Evolutionary conservation across 2,888 invertebrate species (phyloP).

Genomic region (Iphiclides podalirius): DNA sequence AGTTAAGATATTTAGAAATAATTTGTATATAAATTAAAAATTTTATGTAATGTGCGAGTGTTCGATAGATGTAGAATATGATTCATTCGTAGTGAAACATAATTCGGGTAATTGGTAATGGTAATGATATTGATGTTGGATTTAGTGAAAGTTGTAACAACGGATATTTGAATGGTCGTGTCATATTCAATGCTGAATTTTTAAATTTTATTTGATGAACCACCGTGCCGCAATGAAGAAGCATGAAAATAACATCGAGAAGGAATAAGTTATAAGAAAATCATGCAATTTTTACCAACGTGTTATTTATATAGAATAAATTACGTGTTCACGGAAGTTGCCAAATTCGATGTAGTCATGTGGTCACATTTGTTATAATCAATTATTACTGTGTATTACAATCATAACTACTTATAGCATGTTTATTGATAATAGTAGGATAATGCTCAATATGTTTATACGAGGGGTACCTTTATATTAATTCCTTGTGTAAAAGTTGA

Average conservation of each 20-base stretch:
- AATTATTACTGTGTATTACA: slow-evolving; percentile 62
- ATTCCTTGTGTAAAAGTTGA: slow-evolving; percentile 50
- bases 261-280: not conserved
- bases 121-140: slow-evolving; percentile 18
- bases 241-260: slow-evolving; percentile 1
- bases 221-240: slow-evolving; percentile 11
- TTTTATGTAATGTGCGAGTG: slow-evolving; percentile 77
- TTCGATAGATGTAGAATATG: slow-evolving; percentile 77
- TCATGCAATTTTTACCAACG: slow-evolving; percentile 37
- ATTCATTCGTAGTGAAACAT: slow-evolving; percentile 61
- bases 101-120: slow-evolving; percentile 34
- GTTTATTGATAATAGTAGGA: slow-evolving; percentile 68
- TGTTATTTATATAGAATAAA: slow-evolving; percentile 35
- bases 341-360: slow-evolving; percentile 71
- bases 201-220: slow-evolving; percentile 5
- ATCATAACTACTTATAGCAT: slow-evolving; percentile 60
- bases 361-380: slow-evolving; percentile 64
- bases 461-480: slow-evolving; percentile 59
- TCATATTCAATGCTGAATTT: slow-evolving; percentile 1
- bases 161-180: slow-evolving; percentile 20
- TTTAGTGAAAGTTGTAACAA: slow-evolving; percentile 11
- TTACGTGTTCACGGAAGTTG: slow-evolving; percentile 72
- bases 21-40: slow-evolving; percentile 69
- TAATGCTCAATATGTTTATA: slow-evolving; percentile 76
- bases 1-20: slow-evolving; percentile 66